phyloP scores from a whole-genome alignment of 2,113 vertebrate species.

The Ariopsis seemanni region DNA sequence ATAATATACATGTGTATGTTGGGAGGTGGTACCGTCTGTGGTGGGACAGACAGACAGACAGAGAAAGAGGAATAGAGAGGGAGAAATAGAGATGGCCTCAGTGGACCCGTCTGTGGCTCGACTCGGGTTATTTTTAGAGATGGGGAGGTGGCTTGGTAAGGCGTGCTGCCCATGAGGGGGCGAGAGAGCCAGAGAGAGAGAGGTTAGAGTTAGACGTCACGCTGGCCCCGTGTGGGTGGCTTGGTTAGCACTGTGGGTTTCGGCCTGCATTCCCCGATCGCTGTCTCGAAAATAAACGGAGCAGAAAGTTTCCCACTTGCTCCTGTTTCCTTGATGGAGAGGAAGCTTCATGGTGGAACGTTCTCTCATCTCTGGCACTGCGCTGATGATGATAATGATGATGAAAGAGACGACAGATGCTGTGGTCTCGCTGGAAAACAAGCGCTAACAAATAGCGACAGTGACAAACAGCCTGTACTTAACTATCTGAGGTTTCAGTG shows the following conservation, averaged over 20 bases:
- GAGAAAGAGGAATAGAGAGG: not conserved
- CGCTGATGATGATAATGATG: no score
- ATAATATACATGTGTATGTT: not conserved
- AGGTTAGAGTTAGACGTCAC: constrained; percentile 41
- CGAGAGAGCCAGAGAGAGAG: constrained; percentile 13
- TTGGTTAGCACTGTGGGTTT: constrained; percentile 43
- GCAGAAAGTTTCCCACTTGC: constrained; percentile 18
- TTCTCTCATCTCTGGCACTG: not conserved
- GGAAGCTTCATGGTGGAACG: constrained; percentile 22
- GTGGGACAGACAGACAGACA: constrained; percentile 41
- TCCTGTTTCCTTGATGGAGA: constrained; percentile 20
- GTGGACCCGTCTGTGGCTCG: constrained; percentile 1
- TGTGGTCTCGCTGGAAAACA: not conserved
- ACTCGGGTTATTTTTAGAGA: constrained; percentile 27
- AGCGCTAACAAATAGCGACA: constrained; percentile 2
- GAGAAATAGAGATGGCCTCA: constrained; percentile 21
- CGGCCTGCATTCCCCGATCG: constrained; percentile 24
- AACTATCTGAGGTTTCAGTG: constrained; percentile 28
- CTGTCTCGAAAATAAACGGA: constrained; percentile 44
- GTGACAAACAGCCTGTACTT: not conserved
- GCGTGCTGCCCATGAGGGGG: constrained; percentile 39
- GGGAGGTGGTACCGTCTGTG: constrained; percentile 34
- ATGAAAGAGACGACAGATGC: not conserved
- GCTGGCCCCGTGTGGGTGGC: constrained; percentile 31
- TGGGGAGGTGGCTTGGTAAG: constrained; percentile 36